Percentiles rank a stretch among this genome's conserved stretches.
Conservation (phyloP, 1,140 invertebrate species). For the Acromyrmex heyeri region DNA sequence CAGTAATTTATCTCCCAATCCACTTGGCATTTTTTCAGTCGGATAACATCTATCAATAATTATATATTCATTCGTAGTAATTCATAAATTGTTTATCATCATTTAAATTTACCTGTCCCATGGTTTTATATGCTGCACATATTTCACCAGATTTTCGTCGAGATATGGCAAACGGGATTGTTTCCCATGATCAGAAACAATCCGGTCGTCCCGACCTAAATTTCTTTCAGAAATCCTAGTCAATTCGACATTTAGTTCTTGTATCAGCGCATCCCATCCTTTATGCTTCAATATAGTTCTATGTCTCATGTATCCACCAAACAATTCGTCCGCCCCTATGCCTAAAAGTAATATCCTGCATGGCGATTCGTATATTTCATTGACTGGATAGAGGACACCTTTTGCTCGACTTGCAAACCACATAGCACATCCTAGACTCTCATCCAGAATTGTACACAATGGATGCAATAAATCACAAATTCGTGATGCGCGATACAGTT, state of each 20-base stretch:
- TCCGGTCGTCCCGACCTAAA: slow-evolving; percentile 97
- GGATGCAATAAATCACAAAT: slow-evolving; percentile 94
- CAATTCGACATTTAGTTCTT: slow-evolving; percentile 93
- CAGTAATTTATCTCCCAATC: slow-evolving; percentile 97
- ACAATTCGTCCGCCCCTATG: slow-evolving; percentile 98
- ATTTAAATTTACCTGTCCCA: slow-evolving; percentile 90
- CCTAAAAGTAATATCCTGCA: slow-evolving; percentile 95
- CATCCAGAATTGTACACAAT: slow-evolving; percentile 96
- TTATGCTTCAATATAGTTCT: slow-evolving; percentile 90
- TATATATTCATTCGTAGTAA: not conserved
- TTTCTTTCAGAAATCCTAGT: slow-evolving; percentile 96
- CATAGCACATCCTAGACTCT: slow-evolving; percentile 96
- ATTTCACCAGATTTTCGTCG: slow-evolving; percentile 95
- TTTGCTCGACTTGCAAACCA: slow-evolving; percentile 97
- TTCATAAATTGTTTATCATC: not conserved
- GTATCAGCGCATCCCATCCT: slow-evolving; percentile 90
- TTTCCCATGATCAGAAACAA: slow-evolving; percentile 92
- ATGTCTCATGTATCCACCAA: slow-evolving; percentile 97
- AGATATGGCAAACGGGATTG: slow-evolving; percentile 96
- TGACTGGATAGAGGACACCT: slow-evolving; percentile 84
- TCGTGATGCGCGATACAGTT: slow-evolving; percentile 80
- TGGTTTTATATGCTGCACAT: slow-evolving; percentile 90
- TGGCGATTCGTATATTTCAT: slow-evolving; percentile 87
- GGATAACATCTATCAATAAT: slow-evolving; percentile 89
- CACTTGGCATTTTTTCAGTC: slow-evolving; percentile 89